phyloP scores from a whole-genome alignment of 2,888 invertebrate species.

The Thereva unica region DNA sequence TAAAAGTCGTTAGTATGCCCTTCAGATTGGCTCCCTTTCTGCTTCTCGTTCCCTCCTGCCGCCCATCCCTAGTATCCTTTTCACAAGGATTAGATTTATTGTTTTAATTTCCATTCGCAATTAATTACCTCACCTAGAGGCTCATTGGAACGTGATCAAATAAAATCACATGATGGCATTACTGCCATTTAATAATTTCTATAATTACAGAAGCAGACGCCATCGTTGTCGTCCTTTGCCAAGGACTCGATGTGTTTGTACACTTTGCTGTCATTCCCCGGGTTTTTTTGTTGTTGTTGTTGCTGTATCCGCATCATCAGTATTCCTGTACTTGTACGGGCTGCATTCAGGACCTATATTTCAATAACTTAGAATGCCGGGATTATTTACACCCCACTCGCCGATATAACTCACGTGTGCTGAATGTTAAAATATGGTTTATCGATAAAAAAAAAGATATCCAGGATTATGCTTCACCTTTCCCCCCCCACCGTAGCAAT shows the following conservation, averaged over 20 bases:
- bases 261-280: too few species aligned
- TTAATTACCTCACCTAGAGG: background rate
- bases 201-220: slow-evolving; percentile 19
- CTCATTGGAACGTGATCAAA: slow-evolving; percentile 11
- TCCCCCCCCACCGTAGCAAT: too few species aligned
- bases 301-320: too few species aligned
- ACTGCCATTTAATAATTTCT: slow-evolving; percentile 9
- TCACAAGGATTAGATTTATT: slow-evolving; percentile 13
- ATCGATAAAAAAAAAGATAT: slow-evolving; percentile 12
- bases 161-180: slow-evolving; percentile 1
- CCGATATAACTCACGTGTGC: slow-evolving; percentile 11
- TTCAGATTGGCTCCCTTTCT: too few species aligned
- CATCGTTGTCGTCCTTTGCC: background rate
- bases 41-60: too few species aligned
- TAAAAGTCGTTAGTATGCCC: too few species aligned
- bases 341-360: too few species aligned
- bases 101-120: slow-evolving; percentile 10
- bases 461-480: background rate
- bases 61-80: too few species aligned
- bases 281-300: too few species aligned
- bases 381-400: background rate
- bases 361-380: too few species aligned
- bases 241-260: too few species aligned
- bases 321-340: too few species aligned
- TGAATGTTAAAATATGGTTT: slow-evolving; percentile 25